Evolutionary conservation across 2,888 invertebrate species (phyloP).

Genomic region (Agrotis exclamationis): DNA sequence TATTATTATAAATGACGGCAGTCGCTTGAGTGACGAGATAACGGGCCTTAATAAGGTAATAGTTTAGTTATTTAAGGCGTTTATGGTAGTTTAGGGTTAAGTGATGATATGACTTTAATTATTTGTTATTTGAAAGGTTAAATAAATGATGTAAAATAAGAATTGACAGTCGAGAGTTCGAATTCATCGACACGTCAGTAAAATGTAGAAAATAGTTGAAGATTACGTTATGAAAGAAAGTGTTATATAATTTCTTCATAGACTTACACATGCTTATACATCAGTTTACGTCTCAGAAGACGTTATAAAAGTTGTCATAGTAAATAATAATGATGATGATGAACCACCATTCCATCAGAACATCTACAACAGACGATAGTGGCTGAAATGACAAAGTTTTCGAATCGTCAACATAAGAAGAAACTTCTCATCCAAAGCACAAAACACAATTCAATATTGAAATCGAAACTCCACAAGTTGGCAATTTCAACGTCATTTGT

Average conservation of each 20-base stretch:
- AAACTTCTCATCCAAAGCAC: not conserved
- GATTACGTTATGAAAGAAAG: too few relatives aligned
- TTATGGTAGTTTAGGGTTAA: constrained; percentile 51
- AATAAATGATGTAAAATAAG: not conserved
- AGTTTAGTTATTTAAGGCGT: constrained; percentile 51
- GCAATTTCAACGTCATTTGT: constrained; percentile 29
- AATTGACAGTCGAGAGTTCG: too few relatives aligned
- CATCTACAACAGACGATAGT: not conserved
- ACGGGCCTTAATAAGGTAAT: constrained; percentile 43
- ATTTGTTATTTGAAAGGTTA: constrained; percentile 11
- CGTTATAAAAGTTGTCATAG: not conserved
- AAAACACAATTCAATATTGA: constrained; percentile 21
- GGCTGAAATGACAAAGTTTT: too few relatives aligned
- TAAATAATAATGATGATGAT: not conserved
- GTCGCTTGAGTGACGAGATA: constrained; percentile 64
- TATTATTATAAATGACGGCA: constrained; percentile 69
- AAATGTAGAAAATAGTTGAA: too few relatives aligned
- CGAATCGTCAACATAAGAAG: not conserved
- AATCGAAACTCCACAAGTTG: constrained; percentile 34
- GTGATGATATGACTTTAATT: constrained; percentile 27
- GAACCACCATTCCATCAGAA: too few relatives aligned
- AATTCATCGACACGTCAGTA: too few relatives aligned
- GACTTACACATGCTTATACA: too few relatives aligned
- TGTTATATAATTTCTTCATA: too few relatives aligned
- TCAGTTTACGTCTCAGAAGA: not conserved